A percentile compares a stretch with the other conserved stretches of the same genome.
Conservation (phyloP, 2,113 vertebrate species). For the Siniperca knerii region DNA sequence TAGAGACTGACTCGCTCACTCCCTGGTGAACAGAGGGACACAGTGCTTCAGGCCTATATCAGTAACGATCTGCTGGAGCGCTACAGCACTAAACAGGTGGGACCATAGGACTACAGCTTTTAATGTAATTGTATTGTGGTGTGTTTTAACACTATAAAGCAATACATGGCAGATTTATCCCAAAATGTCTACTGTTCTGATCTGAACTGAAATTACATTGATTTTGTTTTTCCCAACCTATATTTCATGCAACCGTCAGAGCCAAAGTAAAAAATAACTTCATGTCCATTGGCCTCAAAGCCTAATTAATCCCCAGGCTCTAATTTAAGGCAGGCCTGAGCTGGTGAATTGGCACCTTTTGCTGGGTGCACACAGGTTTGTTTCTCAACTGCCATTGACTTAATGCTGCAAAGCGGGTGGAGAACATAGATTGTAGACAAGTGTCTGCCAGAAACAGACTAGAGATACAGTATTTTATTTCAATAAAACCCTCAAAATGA, state of each 20-base stretch:
- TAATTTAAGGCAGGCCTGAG: constrained; percentile 1
- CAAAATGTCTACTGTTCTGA: background rate
- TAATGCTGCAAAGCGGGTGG: too few species aligned
- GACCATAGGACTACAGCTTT: background rate
- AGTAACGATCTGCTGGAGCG: constrained; percentile 92
- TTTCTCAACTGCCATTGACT: too few species aligned
- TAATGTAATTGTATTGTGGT: background rate
- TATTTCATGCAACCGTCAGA: background rate
- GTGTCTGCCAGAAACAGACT: background rate
- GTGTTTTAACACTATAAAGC: background rate
- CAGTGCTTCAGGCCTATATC: constrained; percentile 93
- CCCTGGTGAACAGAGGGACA: constrained; percentile 95
- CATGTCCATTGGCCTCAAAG: background rate
- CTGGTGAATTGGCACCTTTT: background rate
- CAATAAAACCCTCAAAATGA: background rate
- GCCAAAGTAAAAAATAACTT: constrained; percentile 8
- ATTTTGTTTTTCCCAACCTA: background rate
- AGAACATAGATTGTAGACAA: too few species aligned
- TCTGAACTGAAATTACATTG: constrained; percentile 1
- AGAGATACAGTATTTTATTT: background rate
- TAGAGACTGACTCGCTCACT: constrained; percentile 95
- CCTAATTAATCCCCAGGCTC: constrained; percentile 36
- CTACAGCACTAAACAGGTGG: constrained; percentile 79
- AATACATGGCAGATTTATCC: background rate
- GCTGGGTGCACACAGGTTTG: background rate